phyloP scores from a whole-genome alignment of 2,888 invertebrate species.

The Xanthorhoe designata region DNA sequence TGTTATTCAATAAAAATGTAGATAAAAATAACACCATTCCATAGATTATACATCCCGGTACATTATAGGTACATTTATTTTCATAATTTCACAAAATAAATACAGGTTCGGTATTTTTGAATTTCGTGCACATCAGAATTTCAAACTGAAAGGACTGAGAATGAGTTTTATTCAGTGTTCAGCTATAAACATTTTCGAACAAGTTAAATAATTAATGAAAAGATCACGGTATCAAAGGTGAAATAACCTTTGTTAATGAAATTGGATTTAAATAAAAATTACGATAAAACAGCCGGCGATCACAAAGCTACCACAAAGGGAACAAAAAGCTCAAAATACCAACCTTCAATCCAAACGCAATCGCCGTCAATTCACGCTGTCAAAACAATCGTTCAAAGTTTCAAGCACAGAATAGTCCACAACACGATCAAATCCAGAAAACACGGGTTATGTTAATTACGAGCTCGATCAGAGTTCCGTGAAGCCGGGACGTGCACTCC shows the following conservation, averaged over 20 bases:
- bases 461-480: conserved; percentile 64
- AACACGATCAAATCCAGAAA: conserved; percentile 48
- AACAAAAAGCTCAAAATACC: conserved; percentile 42
- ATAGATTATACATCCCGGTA: background rate
- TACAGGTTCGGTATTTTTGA: background rate
- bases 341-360: conserved; percentile 65
- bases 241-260: background rate
- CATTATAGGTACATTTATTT: background rate
- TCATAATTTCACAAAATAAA: background rate
- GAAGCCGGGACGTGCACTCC: conserved; percentile 64
- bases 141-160: background rate
- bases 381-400: conserved; percentile 34
- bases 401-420: conserved; percentile 51
- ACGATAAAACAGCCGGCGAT: background rate
- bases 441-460: conserved; percentile 69
- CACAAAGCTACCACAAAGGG: background rate
- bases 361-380: conserved; percentile 52
- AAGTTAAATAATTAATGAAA: background rate
- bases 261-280: background rate
- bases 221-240: background rate
- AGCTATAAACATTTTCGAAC: background rate
- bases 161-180: background rate
- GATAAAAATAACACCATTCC: background rate
- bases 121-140: background rate
- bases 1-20: background rate